Base-by-base conservation (phyloP, 2,113 vertebrate genomes). In the Chamaetylas fuelleborni region DNA sequence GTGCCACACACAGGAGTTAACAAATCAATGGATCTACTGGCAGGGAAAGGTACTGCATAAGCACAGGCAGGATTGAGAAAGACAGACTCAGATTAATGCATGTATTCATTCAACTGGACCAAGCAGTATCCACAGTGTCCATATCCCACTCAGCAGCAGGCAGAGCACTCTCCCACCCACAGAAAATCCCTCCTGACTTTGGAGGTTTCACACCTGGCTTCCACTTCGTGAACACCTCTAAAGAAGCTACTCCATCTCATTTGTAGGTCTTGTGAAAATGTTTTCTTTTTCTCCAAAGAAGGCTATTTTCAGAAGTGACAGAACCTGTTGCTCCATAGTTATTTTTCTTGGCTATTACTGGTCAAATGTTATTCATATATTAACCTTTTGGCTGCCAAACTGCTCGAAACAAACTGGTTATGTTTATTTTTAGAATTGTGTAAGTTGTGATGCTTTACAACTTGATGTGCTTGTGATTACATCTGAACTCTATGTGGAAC, bases 401-500 rank as follows among this genome's bases (percentile, higher is more conserved):
- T 53, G 47, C 88, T 90, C 58, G 84, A 93, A 95, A 82, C 42
- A 58, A 97, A 73, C 79, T 34, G 51, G 61, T 82, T 93, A 14
- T 70, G 43, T 81, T 90, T 97, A 96, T 95, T 96, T 97, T 95
- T 96, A 93, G 96, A 83, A 82, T 83, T 74, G 90, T 83, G 81
- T 93, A 95, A 94, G 83, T 96, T 71, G 72, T 73, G 90, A 73
- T 92, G 88, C 95, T 95, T 95, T 80, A 81, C 90, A 95, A 96
- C 80, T 80, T 70, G 93, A 94, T 96, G 84, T 25, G 42, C 48
- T 91, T 70, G 80, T 97, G 95, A 97, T 94, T 73, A 65, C 80
- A 95, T 97, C 82, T 66, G 91, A 96, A 85, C 42, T 96, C 89
- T 95, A 96, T 96, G 96, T 43, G 29, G 87, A 92, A 76, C 31